Evolutionary conservation across 1,140 invertebrate genomes (phyloP), one percentile per base, ranked within the genome.

Genomic region (Pseudomyrmex sp.): DNA sequence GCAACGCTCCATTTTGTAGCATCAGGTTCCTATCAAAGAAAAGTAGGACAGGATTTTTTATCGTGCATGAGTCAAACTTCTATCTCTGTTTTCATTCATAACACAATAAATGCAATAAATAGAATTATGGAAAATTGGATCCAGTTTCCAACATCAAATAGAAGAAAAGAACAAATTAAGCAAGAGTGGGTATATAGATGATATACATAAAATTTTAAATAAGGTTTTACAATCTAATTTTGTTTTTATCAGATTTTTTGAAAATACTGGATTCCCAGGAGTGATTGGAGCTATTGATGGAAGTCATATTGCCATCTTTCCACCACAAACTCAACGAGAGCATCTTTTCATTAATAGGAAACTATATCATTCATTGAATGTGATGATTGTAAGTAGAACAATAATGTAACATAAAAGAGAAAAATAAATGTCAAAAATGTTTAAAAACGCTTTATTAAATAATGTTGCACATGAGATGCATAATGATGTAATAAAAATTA

Each of bases 101-200:
- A 3, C n/a, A 73, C 56, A 48, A 44, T 73, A 73, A 13, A 59
- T 1, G 70, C 54, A 46, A 18, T 73, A 10, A 73, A 73, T 15
- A 61, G 18, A 13, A 23, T 73, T 23, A 73, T 73, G 13, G 35
- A 15, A 59, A 35, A 10, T 10, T 73, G 56, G 56, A 61, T 73
- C 20, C 44, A 59, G 2, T 73, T 73, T 73, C 56, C 70, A 23
- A 59, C 7, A 46, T 15, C 56, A 46, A 15, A 73, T 1, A 59
- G 18, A 73, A 73, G 18, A 23, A 73, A 73, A 73, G 50, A 58
- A 73, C n/a, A 73, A 61, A 73, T 48, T 59, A 73, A 73, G 46
- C 1, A 46, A 59, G 18, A 59, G 46, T 59, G 46, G 2, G 0
- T 72, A 72, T 56, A 44, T 56, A 15, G 13, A 72, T 4, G 20